phyloP scores from a whole-genome alignment of 2,888 invertebrate species.

The Anoncus sp. region DNA sequence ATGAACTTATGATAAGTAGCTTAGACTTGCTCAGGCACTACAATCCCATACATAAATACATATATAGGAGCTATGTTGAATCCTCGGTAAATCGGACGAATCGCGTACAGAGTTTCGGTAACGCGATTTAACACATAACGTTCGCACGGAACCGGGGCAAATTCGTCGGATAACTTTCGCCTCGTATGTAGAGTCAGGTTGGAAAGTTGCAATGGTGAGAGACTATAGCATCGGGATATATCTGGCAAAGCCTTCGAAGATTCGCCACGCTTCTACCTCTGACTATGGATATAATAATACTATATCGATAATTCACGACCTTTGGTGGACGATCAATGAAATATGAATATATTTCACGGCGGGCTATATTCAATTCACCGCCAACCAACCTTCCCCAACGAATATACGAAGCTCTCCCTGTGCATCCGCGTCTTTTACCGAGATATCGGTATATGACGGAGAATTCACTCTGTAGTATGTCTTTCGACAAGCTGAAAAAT shows the following conservation, averaged over 20 bases:
- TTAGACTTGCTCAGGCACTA: too few relatives aligned
- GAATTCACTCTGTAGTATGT: slow-evolving; percentile 2
- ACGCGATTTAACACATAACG: slow-evolving; percentile 33
- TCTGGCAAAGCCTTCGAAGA: slow-evolving; percentile 19
- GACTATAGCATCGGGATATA: neutral
- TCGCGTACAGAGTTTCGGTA: slow-evolving; percentile 34
- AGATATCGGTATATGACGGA: neutral
- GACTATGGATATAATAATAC: slow-evolving; percentile 34
- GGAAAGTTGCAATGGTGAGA: slow-evolving; percentile 15
- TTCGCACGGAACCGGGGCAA: slow-evolving; percentile 6
- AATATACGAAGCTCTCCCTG: slow-evolving; percentile 23
- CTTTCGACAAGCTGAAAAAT: slow-evolving; percentile 15
- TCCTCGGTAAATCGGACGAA: slow-evolving; percentile 18
- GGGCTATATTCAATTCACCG: slow-evolving; percentile 25
- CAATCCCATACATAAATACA: too few relatives aligned
- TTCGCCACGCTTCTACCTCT: slow-evolving; percentile 13
- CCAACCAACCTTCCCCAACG: slow-evolving; percentile 1
- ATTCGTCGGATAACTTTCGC: slow-evolving; percentile 45
- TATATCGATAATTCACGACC: slow-evolving; percentile 46
- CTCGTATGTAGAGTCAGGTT: neutral
- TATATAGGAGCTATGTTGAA: neutral
- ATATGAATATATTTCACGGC: slow-evolving; percentile 53
- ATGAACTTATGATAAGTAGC: slow-evolving; percentile 40
- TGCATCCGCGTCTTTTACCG: neutral
- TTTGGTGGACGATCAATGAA: slow-evolving; percentile 51